Evolutionary conservation across 2,888 invertebrate genomes (phyloP), one percentile per base, ranked within the genome.

Genomic region (Xanthia icteritia): DNA sequence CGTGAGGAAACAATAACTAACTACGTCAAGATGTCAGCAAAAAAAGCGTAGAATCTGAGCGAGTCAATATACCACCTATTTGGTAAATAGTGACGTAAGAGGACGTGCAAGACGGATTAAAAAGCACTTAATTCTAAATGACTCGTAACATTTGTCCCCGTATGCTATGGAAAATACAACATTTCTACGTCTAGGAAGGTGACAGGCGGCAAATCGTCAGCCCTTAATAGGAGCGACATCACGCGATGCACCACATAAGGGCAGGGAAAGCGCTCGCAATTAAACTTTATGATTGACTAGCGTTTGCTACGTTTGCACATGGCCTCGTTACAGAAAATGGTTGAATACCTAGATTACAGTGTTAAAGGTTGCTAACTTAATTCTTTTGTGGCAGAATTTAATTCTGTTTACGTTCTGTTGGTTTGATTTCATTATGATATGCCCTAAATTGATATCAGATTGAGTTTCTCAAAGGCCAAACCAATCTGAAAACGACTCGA

Each of bases 261-360:
- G 89, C 90, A 89, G 92, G 90, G 93, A 94, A 93, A 94, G 94
- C 91, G 89, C 87, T 86, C 83, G 89, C 92, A 91, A 92, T 92
- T 91, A 91, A 92, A 89, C 88, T 92, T 90, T 92, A 92, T 93
- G 94, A 94, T 92, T 92, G 92, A 92, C 92, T 88, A 74, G 86
- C 89, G 88, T 89, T 90, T 89, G 87, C 88, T 79, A 73, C 90
- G 90, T 90, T 90, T 89, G 89, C 88, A 85, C 88, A 87, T 86
- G 84, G 73, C 76, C 72, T 75, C 76, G 65, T 69, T 68, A 65
- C 70, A 72, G 75, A 61, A 73, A 86, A 69, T 73, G 48, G 15
- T 56, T 63, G 58, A 56, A 73, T 27, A 60, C 39, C 31, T 66
- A 45, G 39, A n/a, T 63, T 31, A n/a, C 1, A 27, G 15, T 58